Evolutionary conservation across 2,797 vertebrate genomes (phyloP), one percentile per base, ranked within the genome.

Genomic region (Chromobotia macracanthus): DNA sequence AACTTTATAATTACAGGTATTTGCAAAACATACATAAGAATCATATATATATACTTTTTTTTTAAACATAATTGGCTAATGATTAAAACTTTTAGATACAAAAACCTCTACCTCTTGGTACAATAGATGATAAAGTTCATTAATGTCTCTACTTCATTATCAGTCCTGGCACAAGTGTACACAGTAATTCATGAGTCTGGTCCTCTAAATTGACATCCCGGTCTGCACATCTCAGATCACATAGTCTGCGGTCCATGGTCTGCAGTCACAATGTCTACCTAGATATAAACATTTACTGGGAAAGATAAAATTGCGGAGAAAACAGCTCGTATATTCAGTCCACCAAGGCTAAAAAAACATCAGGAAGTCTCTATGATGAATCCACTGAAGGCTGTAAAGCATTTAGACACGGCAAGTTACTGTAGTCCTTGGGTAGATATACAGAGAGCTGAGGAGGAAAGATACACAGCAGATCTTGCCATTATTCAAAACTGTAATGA

Each of bases 291-390:
- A 77, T 48, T 68, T 38, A 16, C 64, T 31, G 38, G 56, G 65
- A 41, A 58, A 9, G n/a, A 55, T 19, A 23, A 77, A n/a, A 77
- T 68, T 60, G 65, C 23, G 56, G 51, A 48, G 64, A 68, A 77
- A 77, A 77, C 23, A 68, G 60, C 23, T 18, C 53, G 21, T 77
- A 77, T 31, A 48, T 77, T 68, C 75, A 60, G 23, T 68, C 65
- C 75, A 67, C 50, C 74, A 68, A 68, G 65, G 75, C 75, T 77
- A 50, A 76, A 21, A 67, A 16, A 58, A 19, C 75, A 68, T 77
- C 75, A 48, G 38, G 53, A 60, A 16, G 23, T 48, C 51, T 67
- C 53, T 60, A 65, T 23, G 65, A 60, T 60, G 38, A 60, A 77
- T 50, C 38, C n/a, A 12, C 64, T 60, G 41, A 68, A 31, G 51